Conservation (phyloP, 2,113 vertebrate genomes). For the Thamnaconus septentrionalis region DNA sequence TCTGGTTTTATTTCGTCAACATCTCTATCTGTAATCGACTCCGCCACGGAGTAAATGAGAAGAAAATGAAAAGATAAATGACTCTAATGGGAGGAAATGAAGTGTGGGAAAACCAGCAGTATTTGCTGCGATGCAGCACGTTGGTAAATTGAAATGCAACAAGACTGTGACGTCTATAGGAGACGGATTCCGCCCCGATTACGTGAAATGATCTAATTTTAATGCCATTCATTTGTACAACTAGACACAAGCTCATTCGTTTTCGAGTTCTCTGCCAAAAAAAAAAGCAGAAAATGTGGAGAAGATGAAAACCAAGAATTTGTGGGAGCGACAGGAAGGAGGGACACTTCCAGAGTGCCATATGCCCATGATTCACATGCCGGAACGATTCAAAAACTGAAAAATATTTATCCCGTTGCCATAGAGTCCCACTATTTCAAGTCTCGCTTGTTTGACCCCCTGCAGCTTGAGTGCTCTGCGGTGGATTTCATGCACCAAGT, state of each 20-base stretch:
- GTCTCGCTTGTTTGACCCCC: slow-evolving; percentile 24
- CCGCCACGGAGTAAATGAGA: slow-evolving; percentile 69
- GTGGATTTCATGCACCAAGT: slow-evolving; percentile 54
- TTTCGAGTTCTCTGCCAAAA: neutral
- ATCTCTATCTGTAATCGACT: slow-evolving; percentile 68
- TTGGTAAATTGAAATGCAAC: slow-evolving; percentile 65
- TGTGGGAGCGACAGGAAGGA: too few species aligned
- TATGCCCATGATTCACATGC: too few species aligned
- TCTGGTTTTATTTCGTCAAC: slow-evolving; percentile 45
- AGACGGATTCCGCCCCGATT: slow-evolving; percentile 48
- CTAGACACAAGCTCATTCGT: slow-evolving; percentile 21
- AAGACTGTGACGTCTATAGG: slow-evolving; percentile 30
- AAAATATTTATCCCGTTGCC: neutral
- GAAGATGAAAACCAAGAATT: too few species aligned
- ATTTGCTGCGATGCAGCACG: slow-evolving; percentile 47
- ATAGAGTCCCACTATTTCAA: slow-evolving; percentile 16
- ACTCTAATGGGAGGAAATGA: slow-evolving; percentile 73
- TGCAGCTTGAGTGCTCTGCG: slow-evolving; percentile 29
- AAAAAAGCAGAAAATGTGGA: neutral
- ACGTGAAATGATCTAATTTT: slow-evolving; percentile 39
- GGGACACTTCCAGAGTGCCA: too few species aligned
- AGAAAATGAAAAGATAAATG: slow-evolving; percentile 74
- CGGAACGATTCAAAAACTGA: too few species aligned
- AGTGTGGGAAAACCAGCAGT: slow-evolving; percentile 66
- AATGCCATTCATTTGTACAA: slow-evolving; percentile 31